Evolutionary conservation across 1,140 invertebrate species (phyloP), one percentile per base, ranked within the genome.

Genomic region (Drosophila baimaii): DNA sequence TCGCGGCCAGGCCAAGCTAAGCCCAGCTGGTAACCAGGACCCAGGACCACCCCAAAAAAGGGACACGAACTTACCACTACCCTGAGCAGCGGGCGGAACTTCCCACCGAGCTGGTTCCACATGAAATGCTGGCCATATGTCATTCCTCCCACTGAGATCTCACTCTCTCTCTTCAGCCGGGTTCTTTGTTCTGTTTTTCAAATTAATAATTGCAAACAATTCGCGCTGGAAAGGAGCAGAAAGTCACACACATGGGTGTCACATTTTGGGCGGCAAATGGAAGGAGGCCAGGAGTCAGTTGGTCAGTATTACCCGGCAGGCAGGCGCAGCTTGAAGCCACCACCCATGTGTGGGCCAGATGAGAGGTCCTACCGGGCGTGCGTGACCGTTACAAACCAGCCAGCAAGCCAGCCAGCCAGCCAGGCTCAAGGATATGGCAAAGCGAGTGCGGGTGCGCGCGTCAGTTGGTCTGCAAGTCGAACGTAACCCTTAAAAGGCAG

Each of bases 161-260:
- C 57, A 72, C 59, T 35, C 10, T 19, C 56, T 44, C 57, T 72
- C 55, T 52, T n/a, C n/a, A n/a, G n/a, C 72, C 25, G 70, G 52
- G 54, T 19, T 29, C 46, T 23, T 35, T 52, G 61, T 44, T 37
- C 83, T 86, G 84, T 83, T 88, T 88, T 49, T 61, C 44, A 56
- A 74, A 88, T 74, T 88, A 88, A 88, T 88, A 88, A 88, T 88
- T 88, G 84, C 84, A 77, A 54, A 83, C 43, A 88, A 79, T 85
- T 85, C 64, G 82, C 81, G 74, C 74, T 83, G 47, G 43, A 23
- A 65, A 65, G 61, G 41, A 21, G 57, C 41, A 9, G 33, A 35
- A 39, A 57, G 35, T 62, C 56, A 66, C 83, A 79, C 83, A 86
- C 66, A 80, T 88, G 83, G 68, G 7, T 44, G 72, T 54, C 81